Conservation (phyloP, 92 coral and sea anemone genomes). For the Virgularia gustaviana region DNA sequence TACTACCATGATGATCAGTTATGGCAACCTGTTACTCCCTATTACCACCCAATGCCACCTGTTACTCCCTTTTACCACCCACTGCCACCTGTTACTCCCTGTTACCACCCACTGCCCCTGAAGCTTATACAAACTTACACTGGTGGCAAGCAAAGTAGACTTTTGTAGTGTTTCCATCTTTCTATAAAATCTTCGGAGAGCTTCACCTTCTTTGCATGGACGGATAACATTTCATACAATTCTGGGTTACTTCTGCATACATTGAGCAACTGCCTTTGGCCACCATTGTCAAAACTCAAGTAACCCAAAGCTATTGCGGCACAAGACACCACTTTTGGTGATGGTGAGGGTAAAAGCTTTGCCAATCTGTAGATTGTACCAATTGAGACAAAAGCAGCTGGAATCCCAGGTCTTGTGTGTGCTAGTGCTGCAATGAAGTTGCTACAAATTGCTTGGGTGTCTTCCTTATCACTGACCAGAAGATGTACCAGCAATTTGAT, state of each 20-base stretch:
- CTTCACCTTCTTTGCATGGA: slow-evolving; percentile 85
- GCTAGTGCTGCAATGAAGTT: slow-evolving; percentile 91
- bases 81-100: no score
- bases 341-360: slow-evolving; percentile 69
- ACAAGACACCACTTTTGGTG: slow-evolving; percentile 77
- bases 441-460: slow-evolving; percentile 72
- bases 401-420: slow-evolving; percentile 94
- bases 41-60: no score
- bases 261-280: slow-evolving; percentile 88
- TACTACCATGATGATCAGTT: no score
- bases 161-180: slow-evolving; percentile 94
- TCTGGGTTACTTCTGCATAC: slow-evolving; percentile 86
- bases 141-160: slow-evolving; percentile 78
- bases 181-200: slow-evolving; percentile 89
- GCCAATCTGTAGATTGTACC: slow-evolving; percentile 75
- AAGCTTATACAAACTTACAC: slow-evolving; percentile 34
- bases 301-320: slow-evolving; percentile 91
- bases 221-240: slow-evolving; percentile 74
- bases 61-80: no score
- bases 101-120: no score
- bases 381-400: slow-evolving; percentile 88
- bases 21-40: no score
- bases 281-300: slow-evolving; percentile 78
- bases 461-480: slow-evolving; percentile 68
- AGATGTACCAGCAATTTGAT: slow-evolving; percentile 71